Percentiles rank a stretch among this genome's conserved stretches.
Evolutionary conservation across 2,797 vertebrate species (phyloP).

Genomic region (Muraenolepis orangiensis): DNA sequence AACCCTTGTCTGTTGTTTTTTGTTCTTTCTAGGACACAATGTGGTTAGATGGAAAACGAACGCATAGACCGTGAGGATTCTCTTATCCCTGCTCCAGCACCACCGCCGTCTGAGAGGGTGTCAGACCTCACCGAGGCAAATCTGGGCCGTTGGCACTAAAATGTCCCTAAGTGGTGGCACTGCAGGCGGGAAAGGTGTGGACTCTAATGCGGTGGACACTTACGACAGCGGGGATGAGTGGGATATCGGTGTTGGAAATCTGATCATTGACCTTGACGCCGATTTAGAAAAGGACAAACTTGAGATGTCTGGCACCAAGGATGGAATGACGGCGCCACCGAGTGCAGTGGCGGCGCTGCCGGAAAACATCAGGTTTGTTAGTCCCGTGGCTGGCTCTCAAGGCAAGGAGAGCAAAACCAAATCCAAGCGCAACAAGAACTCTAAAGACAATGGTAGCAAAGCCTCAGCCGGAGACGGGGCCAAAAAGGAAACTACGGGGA

Average conservation of each 20-base stretch:
- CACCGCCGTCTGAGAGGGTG: slow-evolving; percentile 76
- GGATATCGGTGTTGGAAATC: slow-evolving; percentile 99
- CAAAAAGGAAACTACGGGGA: slow-evolving; percentile 91
- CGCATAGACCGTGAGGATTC: slow-evolving; percentile 76
- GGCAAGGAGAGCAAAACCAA: slow-evolving; percentile 99
- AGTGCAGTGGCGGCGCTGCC: slow-evolving; percentile 94
- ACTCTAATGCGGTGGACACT: slow-evolving; percentile 99
- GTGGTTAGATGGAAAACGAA: slow-evolving; percentile 78
- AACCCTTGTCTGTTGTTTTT: slow-evolving; percentile 38
- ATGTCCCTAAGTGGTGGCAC: slow-evolving; percentile 99
- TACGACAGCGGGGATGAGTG: slow-evolving; percentile 99
- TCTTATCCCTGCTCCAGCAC: slow-evolving; percentile 67
- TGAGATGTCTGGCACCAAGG: slow-evolving; percentile 99
- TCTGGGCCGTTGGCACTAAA: slow-evolving; percentile 97
- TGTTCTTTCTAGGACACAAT: slow-evolving; percentile 68
- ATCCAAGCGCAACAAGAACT: slow-evolving; percentile 98
- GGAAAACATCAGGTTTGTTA: slow-evolving; percentile 98
- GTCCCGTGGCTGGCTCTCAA: slow-evolving; percentile 94
- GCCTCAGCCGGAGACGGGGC: slow-evolving; percentile 83
- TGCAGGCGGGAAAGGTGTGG: slow-evolving; percentile 99
- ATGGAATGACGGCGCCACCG: slow-evolving; percentile 85
- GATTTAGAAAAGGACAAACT: slow-evolving; percentile 99
- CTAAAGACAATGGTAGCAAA: slow-evolving; percentile 93
- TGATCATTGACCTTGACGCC: slow-evolving; percentile 99
- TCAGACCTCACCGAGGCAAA: slow-evolving; percentile 78